Evolutionary conservation across 2,113 vertebrate species (phyloP), one percentile per base, ranked within the genome.

Genomic region (Eidolon helvum): DNA sequence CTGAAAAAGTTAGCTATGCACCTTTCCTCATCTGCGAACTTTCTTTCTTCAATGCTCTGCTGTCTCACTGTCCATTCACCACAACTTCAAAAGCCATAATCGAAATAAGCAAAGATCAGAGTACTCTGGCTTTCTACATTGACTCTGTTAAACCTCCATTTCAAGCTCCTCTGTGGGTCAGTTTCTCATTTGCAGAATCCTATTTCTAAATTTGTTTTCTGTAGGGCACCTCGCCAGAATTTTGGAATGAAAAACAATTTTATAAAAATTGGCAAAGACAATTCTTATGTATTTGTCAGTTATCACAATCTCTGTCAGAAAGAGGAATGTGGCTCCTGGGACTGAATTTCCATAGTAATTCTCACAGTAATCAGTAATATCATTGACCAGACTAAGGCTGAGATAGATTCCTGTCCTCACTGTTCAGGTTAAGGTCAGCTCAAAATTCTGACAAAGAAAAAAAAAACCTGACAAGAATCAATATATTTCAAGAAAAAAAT

Each of bases 181-280:
- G 0, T 61, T 14, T 48, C 33, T 86, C 72, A 43, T 89, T 48
- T 7, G 30, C 45, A 88, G 59, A 96, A 86, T 85, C 26, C 61
- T 77, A 7, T 75, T 55, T 91, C 82, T 78, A 65, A 83, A 86
- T 68, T 55, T 53, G 48, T 50, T 48, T 87, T 86, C 21, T 15
- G 48, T 43, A 55, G 71, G 87, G 65, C 71, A 38, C 40, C 40
- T 45, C 66, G 71, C 72, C 91, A 93, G 78, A 72, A 68, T 82
- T 71, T 72, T 55, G 48, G 57, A 95, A 96, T 79, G 61, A 93
- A 89, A 87, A 94, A 66, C 35, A 71, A 21, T 72, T 95, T 95
- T 61, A n/a, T 33, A 88, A 88, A 96, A 93, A 57, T 45, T 61
- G 40, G 53, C 71, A 40, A 48, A 61, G 59, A 22, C 7, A 10